These are phyloP conservation scores for Uloborus diversus DNA, from an alignment of 1,140 invertebrate species.

Conservation along the genomic window DNA sequence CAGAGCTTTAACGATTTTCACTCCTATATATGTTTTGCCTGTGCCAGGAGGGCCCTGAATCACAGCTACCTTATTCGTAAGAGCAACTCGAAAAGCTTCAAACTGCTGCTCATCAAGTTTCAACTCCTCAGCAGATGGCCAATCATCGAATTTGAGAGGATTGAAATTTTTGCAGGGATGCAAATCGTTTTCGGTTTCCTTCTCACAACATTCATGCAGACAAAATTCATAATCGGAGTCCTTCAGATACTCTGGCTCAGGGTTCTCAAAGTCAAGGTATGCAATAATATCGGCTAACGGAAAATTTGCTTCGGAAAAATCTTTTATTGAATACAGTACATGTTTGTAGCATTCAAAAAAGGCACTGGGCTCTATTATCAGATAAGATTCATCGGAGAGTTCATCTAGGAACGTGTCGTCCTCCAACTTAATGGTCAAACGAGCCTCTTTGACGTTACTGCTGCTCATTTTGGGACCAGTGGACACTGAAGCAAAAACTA, in stretches of 20 bases:
- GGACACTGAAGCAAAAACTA: slow-evolving; percentile 74
- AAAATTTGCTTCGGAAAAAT: slow-evolving; percentile 62
- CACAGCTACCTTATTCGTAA: slow-evolving; percentile 70
- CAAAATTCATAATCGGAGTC: slow-evolving; percentile 11
- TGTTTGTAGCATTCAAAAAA: slow-evolving; percentile 69
- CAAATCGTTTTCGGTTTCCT: neutral
- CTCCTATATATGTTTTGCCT: slow-evolving; percentile 80
- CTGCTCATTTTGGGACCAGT: slow-evolving; percentile 66
- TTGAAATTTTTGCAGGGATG: slow-evolving; percentile 15
- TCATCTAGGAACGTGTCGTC: slow-evolving; percentile 54
- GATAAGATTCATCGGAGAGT: slow-evolving; percentile 14
- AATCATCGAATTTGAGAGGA: slow-evolving; percentile 16
- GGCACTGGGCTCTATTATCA: slow-evolving; percentile 67
- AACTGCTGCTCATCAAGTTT: slow-evolving; percentile 66
- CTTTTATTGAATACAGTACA: slow-evolving; percentile 64
- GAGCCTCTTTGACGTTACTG: neutral
- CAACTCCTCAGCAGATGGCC: slow-evolving; percentile 34
- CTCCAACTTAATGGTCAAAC: slow-evolving; percentile 63
- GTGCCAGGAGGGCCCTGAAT: slow-evolving; percentile 83
- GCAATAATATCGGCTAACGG: slow-evolving; percentile 64
- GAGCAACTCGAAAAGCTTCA: slow-evolving; percentile 65
- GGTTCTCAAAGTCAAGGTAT: slow-evolving; percentile 46
- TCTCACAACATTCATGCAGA: slow-evolving; percentile 23
- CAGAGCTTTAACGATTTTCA: slow-evolving; percentile 64
- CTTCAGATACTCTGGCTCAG: slow-evolving; percentile 32